Conservation (phyloP, 2,888 invertebrate species). For the Zootermopsis nevadensis region DNA sequence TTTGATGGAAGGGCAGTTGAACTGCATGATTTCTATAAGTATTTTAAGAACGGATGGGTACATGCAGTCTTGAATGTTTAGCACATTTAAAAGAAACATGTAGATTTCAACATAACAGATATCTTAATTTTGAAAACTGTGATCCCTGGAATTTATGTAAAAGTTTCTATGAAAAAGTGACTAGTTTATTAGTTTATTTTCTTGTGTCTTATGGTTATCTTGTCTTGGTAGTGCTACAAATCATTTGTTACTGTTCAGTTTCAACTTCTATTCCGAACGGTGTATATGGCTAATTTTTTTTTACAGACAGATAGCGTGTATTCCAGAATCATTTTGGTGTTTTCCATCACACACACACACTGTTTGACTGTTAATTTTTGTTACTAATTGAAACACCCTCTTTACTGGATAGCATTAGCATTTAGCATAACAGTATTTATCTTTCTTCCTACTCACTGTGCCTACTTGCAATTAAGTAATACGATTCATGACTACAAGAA, state of each 20-base stretch:
- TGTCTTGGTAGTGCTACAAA: too few relatives aligned
- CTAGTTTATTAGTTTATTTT: too few relatives aligned
- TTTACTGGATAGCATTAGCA: slow-evolving; percentile 32
- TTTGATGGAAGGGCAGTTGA: too few relatives aligned
- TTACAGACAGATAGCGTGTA: background rate
- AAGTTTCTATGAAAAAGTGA: too few relatives aligned
- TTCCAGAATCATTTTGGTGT: background rate
- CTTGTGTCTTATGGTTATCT: too few relatives aligned
- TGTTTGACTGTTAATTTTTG: background rate
- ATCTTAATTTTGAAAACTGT: too few relatives aligned
- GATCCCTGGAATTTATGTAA: too few relatives aligned
- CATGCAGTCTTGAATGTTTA: too few relatives aligned
- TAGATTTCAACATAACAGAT: too few relatives aligned
- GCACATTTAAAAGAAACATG: too few relatives aligned
- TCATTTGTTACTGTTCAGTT: background rate
- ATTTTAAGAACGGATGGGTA: too few relatives aligned
- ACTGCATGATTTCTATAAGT: too few relatives aligned
- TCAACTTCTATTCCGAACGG: background rate
- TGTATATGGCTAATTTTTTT: background rate
- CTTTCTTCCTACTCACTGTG: slow-evolving; percentile 5
- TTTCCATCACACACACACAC: background rate
- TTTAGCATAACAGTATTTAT: slow-evolving; percentile 22
- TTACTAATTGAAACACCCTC: background rate
- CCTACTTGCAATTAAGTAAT: slow-evolving; percentile 30
- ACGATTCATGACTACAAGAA: slow-evolving; percentile 26